Base-by-base conservation (phyloP, 1,140 invertebrate species). In the Drosophila nigrodunni region DNA sequence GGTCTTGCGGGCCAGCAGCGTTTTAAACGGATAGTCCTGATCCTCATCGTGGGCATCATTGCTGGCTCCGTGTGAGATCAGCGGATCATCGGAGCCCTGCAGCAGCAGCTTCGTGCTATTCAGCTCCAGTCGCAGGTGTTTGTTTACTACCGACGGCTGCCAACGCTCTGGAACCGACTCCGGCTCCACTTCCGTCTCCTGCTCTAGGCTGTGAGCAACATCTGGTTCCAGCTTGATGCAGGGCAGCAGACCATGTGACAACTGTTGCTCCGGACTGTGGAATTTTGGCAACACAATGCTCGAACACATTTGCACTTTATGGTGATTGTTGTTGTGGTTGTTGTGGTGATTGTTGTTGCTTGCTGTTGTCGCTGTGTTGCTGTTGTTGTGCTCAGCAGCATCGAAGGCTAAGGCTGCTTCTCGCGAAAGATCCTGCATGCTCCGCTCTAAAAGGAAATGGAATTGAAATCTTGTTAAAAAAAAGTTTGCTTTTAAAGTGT, bases 51-150 rank as follows among this genome's bases (percentile, higher is more conserved):
- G 75, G 4, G 62, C 44, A 30, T 91, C 87, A 15, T 65, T 88
- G 46, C 62, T 74, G 59, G 91, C 90, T 2, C 91, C 91, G 21
- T 85, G 82, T 41, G 82, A 92, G 52, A 92, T 92, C 37, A 92
- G 50, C 0, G 92, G 92, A 74, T 92, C 92, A 58, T 92, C 92
- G 2, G 92, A 92, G 50, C 87, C 80, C 39, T 90, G 91, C 41
- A 92, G 62, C 15, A 92, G 47, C 58, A 92, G 62, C 25, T 80
- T 86, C 7, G 73, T 85, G 37, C 55, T 77, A 21, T 73, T 80
- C 43, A 85, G 55, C 3, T 89, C 86, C 15, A 81, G 15, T 0
- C 78, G 86, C 49, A 78, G 67, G 21, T 70, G 76, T 1, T 66
- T 52, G 11, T 60, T 71, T 13, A 71, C 76, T 7, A 60, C 47